These are phyloP conservation scores for Erpobdella octoculata DNA, from an alignment of 2,888 invertebrate species.

Conservation along the genomic window DNA sequence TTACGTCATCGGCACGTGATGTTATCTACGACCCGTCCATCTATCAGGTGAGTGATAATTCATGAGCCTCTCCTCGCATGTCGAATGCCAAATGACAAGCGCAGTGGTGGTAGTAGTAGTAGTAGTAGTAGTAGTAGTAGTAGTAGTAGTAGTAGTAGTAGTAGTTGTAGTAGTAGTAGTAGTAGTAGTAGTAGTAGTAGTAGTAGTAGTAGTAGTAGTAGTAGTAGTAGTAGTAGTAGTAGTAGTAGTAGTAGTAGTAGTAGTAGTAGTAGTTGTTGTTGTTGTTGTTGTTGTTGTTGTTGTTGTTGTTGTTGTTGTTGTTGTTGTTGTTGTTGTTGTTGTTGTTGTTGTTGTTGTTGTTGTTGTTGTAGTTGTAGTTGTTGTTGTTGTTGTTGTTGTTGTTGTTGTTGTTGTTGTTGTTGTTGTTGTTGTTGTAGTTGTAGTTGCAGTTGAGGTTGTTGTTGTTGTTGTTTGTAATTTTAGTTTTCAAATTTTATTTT, in stretches of 20 bases:
- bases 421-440: too few species aligned
- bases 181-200: background rate
- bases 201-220: background rate
- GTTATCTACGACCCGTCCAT: slow-evolving; percentile 13
- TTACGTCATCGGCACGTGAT: slow-evolving; percentile 22
- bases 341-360: too few species aligned
- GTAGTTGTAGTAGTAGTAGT: background rate
- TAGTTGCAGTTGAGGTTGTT: too few species aligned
- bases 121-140: background rate
- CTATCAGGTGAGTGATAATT: slow-evolving; percentile 14
- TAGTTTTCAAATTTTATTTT: too few species aligned
- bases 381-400: too few species aligned
- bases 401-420: too few species aligned
- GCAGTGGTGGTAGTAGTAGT: background rate
- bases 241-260: background rate
- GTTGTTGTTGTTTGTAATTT: too few species aligned
- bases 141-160: background rate
- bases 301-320: too few species aligned
- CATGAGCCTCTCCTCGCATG: background rate
- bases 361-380: too few species aligned
- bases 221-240: background rate
- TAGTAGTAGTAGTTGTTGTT: too few species aligned
- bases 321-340: too few species aligned
- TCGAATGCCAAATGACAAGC: background rate
- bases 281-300: too few species aligned